Evolutionary conservation across 2,113 vertebrate genomes (phyloP).

Genomic region (Probosciger aterrimus): DNA sequence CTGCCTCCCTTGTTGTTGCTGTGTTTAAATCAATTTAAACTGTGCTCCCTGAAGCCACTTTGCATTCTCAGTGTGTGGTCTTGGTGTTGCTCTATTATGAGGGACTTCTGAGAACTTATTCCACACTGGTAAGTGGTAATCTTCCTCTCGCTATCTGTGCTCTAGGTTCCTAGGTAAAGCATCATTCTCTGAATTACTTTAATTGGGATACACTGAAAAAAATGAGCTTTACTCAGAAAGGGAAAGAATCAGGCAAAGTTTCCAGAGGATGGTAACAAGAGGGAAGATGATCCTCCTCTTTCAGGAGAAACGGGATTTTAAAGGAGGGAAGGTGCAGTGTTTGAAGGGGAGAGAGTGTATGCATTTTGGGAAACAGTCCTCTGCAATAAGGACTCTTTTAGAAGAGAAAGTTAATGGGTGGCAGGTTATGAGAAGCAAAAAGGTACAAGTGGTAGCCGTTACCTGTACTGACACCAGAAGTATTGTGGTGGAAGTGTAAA

Average conservation of each 20-base stretch:
- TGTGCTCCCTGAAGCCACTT: neutral
- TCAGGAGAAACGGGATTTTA: neutral
- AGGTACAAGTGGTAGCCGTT: neutral
- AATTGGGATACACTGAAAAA: neutral
- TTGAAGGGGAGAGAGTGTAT: neutral
- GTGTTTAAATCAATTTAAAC: neutral
- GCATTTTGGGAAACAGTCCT: neutral
- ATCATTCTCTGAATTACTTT: neutral
- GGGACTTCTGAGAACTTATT: neutral
- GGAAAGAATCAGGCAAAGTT: neutral
- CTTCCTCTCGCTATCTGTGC: neutral
- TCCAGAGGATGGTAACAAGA: neutral
- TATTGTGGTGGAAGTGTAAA: neutral
- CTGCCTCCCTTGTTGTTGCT: neutral
- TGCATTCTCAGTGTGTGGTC: neutral
- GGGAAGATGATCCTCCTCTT: neutral
- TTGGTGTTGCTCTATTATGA: neutral
- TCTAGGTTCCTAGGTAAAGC: neutral
- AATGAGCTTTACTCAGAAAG: neutral
- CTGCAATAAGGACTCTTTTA: neutral
- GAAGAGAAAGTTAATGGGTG: neutral
- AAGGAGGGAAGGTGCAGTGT: neutral
- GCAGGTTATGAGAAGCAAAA: neutral
- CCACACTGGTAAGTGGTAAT: neutral
- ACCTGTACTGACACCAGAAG: neutral